Conservation (phyloP, 1,140 invertebrate species). For the Diachasmimorpha longicaudata region DNA sequence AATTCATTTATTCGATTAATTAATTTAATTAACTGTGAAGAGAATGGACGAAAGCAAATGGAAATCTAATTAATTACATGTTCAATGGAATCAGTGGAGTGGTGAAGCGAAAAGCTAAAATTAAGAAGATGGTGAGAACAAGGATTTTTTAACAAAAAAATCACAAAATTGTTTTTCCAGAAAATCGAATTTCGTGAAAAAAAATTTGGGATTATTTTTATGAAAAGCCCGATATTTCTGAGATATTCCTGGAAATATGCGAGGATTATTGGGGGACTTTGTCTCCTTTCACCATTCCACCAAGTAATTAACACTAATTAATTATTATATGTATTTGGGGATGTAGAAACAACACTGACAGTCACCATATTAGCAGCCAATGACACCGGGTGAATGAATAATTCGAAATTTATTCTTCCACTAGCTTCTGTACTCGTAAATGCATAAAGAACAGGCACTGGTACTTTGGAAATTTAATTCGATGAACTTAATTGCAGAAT, state of each 20-base stretch:
- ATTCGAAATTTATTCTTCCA: background rate
- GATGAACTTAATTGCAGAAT: background rate
- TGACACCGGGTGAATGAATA: background rate
- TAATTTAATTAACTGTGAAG: background rate
- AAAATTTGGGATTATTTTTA: no score
- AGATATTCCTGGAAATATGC: background rate
- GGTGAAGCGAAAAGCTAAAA: background rate
- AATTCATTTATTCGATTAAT: no score
- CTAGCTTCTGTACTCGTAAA: background rate
- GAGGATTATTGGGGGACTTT: background rate
- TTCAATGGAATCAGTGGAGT: background rate
- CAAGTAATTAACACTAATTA: background rate
- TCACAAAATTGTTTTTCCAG: no score
- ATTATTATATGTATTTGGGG: background rate
- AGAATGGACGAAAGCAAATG: conserved; percentile 31
- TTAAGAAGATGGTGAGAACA: background rate
- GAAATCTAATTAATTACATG: background rate
- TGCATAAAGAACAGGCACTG: background rate
- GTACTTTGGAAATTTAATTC: background rate
- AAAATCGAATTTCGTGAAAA: no score
- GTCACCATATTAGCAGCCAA: conserved; percentile 55
- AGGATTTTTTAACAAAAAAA: background rate
- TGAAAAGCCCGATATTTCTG: no score
- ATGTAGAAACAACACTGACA: conserved; percentile 33
- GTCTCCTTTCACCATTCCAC: background rate